Base-by-base conservation (phyloP, 2,113 vertebrate genomes). In the Eurystomus gularis region DNA sequence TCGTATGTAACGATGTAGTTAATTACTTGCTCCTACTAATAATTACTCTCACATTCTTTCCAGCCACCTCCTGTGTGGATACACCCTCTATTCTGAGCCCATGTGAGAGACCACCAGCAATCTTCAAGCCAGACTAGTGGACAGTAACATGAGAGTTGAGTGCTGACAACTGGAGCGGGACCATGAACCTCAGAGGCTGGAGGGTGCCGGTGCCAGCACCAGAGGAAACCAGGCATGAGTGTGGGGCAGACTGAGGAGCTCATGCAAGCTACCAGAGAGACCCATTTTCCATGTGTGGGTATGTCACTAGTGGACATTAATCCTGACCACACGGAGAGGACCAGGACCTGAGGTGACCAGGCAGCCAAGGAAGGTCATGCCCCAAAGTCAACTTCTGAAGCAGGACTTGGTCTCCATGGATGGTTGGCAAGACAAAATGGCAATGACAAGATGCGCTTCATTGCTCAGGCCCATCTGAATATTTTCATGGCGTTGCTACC, bases 251-350 rank as follows among this genome's bases (percentile, higher is more conserved):
- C 10, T 17, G 37, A 42, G 26, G 4, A 23, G 31, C 31, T 65
- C 42, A 2, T 31, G 7, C 9, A 37, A 62, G 62, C 4, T 24
- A 16, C 29, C 7, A 2, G 54, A 65, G 65, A 70, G 46, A 15
- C 17, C 8, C 17, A 2, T 77, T 64, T 49, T 68, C 82, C 37
- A 4, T 3, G 7, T 60, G 24, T 33, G 39, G 10, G 48, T 37
- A 33, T 68, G 25, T 81, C 17, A 33, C 7, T 4, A 20, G 25
- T 1, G 9, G 61, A 49, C 0, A 0, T 33, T 11, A 17, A 13
- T 17, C 11, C 14, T 29, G 52, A 37, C 1, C 35, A 66, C 33
- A 10, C 7, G 5, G 62, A 52, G 69, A 76, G 58, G 52, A n/a
- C n/a, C n/a, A n/a, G n/a, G n/a, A n/a, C 24, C 17, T 39, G 44